Evolutionary conservation across 2,888 invertebrate genomes (phyloP).

Genomic region (Tribolium freemani): DNA sequence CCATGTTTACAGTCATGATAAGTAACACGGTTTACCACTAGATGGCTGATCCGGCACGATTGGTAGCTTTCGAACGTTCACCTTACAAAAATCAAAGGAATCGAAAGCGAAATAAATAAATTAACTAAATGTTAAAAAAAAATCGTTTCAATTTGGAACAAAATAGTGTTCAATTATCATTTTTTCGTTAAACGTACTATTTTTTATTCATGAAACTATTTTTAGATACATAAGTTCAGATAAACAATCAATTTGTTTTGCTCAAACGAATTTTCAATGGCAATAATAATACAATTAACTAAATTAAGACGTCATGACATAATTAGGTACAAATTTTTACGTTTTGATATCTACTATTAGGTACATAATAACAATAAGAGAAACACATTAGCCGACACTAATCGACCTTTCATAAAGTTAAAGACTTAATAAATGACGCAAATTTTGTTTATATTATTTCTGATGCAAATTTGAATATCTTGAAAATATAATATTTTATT

Average conservation of each 20-base stretch:
- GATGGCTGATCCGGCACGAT: constrained; percentile 30
- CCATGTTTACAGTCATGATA: constrained; percentile 4
- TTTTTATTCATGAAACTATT: background rate
- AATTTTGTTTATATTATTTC: constrained; percentile 19
- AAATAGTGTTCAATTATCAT: background rate
- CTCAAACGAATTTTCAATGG: background rate
- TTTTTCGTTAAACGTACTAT: no score
- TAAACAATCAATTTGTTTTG: background rate
- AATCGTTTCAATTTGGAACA: background rate
- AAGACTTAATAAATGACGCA: constrained; percentile 15
- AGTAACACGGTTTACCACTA: constrained; percentile 9
- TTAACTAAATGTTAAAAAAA: no score
- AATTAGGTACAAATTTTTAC: constrained; percentile 6
- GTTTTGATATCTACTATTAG: background rate
- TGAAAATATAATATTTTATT: no score
- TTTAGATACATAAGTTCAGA: background rate
- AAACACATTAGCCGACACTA: constrained; percentile 1
- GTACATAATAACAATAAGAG: background rate
- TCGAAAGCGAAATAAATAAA: background rate
- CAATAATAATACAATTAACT: background rate
- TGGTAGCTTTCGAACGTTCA: background rate
- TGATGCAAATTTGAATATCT: background rate
- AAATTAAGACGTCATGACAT: constrained; percentile 11
- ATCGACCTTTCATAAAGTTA: background rate
- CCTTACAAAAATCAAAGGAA: background rate